Evolutionary conservation across 2,797 vertebrate genomes (phyloP).

Genomic region (Perodicticus potto): DNA sequence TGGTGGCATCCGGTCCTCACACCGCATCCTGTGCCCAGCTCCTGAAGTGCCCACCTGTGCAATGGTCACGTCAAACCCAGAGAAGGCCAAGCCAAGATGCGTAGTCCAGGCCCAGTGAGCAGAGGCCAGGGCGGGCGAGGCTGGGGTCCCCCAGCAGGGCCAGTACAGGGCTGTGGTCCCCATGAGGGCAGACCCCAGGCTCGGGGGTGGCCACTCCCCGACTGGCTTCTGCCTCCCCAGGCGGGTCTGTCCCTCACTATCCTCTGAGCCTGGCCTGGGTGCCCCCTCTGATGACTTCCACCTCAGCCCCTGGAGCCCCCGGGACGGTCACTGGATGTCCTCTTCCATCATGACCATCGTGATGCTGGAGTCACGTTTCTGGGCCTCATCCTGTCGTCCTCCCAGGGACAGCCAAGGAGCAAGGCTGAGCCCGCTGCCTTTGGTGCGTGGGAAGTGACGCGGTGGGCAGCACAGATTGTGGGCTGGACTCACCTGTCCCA

Average conservation of each 20-base stretch:
- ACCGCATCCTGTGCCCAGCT: no score
- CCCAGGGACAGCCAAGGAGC: no score
- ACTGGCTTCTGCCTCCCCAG: background rate
- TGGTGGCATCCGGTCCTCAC: no score
- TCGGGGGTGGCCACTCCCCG: rapidly evolving
- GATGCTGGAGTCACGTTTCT: background rate
- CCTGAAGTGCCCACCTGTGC: background rate
- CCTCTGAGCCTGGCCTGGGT: background rate
- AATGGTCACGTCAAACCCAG: no score
- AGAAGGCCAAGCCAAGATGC: no score
- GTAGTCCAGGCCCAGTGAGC: no score
- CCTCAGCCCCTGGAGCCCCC: background rate
- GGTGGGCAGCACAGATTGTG: no score
- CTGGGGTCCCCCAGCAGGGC: no score
- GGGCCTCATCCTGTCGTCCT: background rate
- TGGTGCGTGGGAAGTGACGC: rapidly evolving
- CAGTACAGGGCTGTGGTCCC: background rate
- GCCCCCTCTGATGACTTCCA: rapidly evolving
- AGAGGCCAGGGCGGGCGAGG: no score
- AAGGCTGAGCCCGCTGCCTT: rapidly evolving
- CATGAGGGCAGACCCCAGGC: background rate
- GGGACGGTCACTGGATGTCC: no score
- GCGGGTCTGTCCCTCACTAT: background rate
- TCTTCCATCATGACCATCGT: no score
- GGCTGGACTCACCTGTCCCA: no score